Percentiles rank a stretch among this genome's conserved stretches.
Evolutionary conservation across 1,140 invertebrate genomes (phyloP).

Genomic region (Littorina saxatilis): DNA sequence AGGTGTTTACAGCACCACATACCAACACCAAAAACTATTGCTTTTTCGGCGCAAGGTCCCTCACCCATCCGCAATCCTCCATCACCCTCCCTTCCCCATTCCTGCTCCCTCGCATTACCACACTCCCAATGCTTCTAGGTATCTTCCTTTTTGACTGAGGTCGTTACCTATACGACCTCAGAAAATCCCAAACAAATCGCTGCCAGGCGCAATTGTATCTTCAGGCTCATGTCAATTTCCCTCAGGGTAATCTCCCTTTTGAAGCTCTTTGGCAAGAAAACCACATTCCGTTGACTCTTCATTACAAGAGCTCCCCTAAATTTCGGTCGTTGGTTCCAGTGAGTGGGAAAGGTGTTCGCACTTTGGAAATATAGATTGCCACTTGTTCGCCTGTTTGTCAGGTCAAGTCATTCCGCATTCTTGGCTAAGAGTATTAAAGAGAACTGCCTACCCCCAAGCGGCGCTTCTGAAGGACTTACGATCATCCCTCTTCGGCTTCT

Average conservation of each 20-base stretch:
- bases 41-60: neutral
- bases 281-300: conserved; percentile 17
- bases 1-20: no score
- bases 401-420: conserved; percentile 25
- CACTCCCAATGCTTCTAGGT: no score
- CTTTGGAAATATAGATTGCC: conserved; percentile 7
- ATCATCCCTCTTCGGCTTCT: no score
- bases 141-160: neutral
- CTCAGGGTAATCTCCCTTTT: conserved; percentile 16
- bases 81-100: neutral
- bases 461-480: no score
- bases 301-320: neutral
- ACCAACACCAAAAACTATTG: no score
- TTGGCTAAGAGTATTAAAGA: conserved; percentile 3
- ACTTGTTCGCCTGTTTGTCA: conserved; percentile 10
- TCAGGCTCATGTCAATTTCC: conserved; percentile 4
- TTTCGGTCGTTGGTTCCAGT: neutral
- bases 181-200: neutral
- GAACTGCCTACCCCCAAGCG: no score
- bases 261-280: conserved; percentile 3
- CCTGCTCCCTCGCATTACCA: neutral
- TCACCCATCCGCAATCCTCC: neutral
- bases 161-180: neutral
- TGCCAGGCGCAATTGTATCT: conserved; percentile 22
- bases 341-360: neutral